Evolutionary conservation across 2,113 vertebrate genomes (phyloP), one percentile per base, ranked within the genome.

Genomic region (Cercopithecus mona): DNA sequence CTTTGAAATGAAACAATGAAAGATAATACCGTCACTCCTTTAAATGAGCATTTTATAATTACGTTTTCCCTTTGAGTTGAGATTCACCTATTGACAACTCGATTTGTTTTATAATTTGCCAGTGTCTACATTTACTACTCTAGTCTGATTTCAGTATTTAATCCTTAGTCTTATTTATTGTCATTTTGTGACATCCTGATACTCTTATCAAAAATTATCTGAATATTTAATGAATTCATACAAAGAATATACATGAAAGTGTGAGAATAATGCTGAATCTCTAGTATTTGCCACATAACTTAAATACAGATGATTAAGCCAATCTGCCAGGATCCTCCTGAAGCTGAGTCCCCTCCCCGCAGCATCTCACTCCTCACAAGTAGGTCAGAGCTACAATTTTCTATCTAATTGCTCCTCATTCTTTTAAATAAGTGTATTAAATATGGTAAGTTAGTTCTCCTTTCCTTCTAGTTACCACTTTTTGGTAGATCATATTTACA

Each of bases 321-420:
- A 66, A 12, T 25, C 27, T 64, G 17, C 12, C 8, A 23, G 20
- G 13, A 1, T 8, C 5, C 6, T n/a, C 32, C 6, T 5, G 6
- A 4, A 8, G 30, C 6, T 6, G 10, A 30, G 0, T 79, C 18
- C 1, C 40, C 11, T 72, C 6, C 7, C 11, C 2, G 0, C 40
- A 48, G 40, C 9, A 27, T 20, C 25, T 30, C 8, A 25, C 3
- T 45, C 2, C 22, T 61, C 11, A 72, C 55, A 68, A 68, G 13
- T 45, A 52, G 66, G 12, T 14, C 8, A 6, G 32, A 27, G 2
- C 10, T 72, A n/a, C 25, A 86, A 61, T 57, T 48, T 55, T 50
- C 3, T 40, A 23, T 66, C 22, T 86, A 85, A 35, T 6, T 50
- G 12, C 5, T 35, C 2, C 18, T 83, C 5, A 3, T 78, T 61